These are phyloP conservation scores for Anguilla marmorata DNA, from an alignment of 2,797 vertebrate genomes.

Conservation along the genomic window DNA sequence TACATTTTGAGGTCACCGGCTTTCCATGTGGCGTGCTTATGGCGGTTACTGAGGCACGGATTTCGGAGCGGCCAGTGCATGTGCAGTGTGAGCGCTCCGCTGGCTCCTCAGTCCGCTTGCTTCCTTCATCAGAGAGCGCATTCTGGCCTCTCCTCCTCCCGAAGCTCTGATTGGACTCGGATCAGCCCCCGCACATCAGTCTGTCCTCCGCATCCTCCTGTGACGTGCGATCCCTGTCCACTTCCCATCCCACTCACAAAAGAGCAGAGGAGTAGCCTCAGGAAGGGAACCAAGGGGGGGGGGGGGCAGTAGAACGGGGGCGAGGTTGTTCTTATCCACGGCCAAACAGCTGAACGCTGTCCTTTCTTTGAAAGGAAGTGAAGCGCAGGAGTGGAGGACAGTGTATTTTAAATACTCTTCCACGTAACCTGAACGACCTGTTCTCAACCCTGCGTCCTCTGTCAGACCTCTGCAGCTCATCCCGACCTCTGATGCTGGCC, in stretches of 20 bases:
- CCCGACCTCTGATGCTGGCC: background rate
- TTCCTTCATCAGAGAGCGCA: background rate
- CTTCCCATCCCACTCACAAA: background rate
- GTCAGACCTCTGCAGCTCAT: background rate
- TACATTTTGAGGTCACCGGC: background rate
- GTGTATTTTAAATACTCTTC: background rate
- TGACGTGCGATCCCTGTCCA: background rate
- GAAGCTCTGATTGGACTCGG: background rate
- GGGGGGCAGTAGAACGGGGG: background rate
- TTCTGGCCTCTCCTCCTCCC: background rate
- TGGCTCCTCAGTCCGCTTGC: background rate
- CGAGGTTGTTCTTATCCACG: background rate
- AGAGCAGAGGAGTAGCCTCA: background rate
- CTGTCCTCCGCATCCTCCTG: slow-evolving; percentile 2
- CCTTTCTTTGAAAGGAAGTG: background rate
- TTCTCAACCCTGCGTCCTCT: background rate
- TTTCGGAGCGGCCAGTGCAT: background rate
- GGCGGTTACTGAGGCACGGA: background rate
- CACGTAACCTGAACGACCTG: background rate
- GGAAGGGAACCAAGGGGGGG: background rate
- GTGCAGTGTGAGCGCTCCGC: background rate
- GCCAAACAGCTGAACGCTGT: slow-evolving; percentile 16
- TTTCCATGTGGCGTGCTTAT: background rate
- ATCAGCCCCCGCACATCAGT: background rate
- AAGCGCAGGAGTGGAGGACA: slow-evolving; percentile 8